phyloP scores from a whole-genome alignment of 2,797 vertebrate genomes.

The Fratercula arctica region DNA sequence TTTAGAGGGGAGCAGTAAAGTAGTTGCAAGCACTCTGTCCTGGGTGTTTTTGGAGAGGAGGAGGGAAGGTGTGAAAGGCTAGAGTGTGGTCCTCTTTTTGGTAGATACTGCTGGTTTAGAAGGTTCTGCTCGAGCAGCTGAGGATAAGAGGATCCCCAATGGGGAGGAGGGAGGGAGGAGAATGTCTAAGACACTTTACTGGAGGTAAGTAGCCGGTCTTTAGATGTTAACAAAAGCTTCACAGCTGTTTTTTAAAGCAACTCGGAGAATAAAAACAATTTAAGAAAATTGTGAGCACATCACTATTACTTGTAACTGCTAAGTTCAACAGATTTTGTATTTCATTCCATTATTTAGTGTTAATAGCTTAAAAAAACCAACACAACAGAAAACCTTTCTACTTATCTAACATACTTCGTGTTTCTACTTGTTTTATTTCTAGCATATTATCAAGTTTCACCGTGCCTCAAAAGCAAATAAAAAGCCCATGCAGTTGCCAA shows the following conservation, averaged over 20 bases:
- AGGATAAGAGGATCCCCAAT: background rate
- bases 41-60: background rate
- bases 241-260: background rate
- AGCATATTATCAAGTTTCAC: conserved; percentile 89
- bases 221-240: background rate
- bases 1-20: background rate
- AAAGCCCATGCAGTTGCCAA: conserved; percentile 86
- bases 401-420: conserved; percentile 12
- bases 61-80: background rate
- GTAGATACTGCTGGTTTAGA: background rate
- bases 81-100: background rate
- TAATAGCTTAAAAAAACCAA: background rate
- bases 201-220: conserved; percentile 43
- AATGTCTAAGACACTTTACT: background rate
- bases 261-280: background rate
- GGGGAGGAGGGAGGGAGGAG: background rate
- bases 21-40: background rate
- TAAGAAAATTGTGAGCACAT: background rate
- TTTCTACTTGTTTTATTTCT: conserved; percentile 72
- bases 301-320: background rate
- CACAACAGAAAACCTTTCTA: background rate
- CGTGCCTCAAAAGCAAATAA: conserved; percentile 88
- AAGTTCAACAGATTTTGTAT: conserved; percentile 1
- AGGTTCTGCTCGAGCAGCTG: background rate
- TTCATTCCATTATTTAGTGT: conserved; percentile 54